Conservation (phyloP, 2,797 vertebrate species). For the Cirrhinus mrigala region DNA sequence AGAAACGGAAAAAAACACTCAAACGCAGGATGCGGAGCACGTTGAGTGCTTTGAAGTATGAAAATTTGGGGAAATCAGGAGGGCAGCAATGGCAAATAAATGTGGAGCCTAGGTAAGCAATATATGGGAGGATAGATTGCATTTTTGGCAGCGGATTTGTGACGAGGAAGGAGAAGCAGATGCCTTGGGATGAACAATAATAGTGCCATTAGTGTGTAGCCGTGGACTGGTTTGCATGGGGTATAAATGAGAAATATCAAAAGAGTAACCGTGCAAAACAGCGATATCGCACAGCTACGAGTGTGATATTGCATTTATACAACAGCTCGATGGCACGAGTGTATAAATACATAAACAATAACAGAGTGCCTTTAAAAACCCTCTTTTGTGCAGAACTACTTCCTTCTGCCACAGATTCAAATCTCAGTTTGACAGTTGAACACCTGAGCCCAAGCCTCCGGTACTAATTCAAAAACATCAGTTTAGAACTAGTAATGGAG, state of each 20-base stretch:
- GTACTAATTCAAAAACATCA: no score
- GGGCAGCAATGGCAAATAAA: conserved; percentile 18
- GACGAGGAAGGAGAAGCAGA: background rate
- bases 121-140: background rate
- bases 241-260: background rate
- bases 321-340: no score
- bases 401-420: no score
- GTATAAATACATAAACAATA: no score
- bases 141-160: background rate
- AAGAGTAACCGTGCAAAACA: no score
- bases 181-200: background rate
- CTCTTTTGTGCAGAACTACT: no score
- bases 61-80: conserved; percentile 10
- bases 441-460: no score
- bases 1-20: conserved; percentile 34
- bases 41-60: conserved; percentile 38
- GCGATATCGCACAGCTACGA: no score
- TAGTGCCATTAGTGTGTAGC: background rate
- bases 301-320: no score
- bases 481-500: no score
- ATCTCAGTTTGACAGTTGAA: no score
- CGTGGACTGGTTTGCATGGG: background rate
- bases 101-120: background rate
- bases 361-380: no score
- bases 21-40: conserved; percentile 2